A percentile compares a stretch with the other conserved stretches of the same genome.
These are phyloP conservation scores for Sprattus sprattus DNA, from an alignment of 2,113 vertebrate species.

Conservation along the genomic window DNA sequence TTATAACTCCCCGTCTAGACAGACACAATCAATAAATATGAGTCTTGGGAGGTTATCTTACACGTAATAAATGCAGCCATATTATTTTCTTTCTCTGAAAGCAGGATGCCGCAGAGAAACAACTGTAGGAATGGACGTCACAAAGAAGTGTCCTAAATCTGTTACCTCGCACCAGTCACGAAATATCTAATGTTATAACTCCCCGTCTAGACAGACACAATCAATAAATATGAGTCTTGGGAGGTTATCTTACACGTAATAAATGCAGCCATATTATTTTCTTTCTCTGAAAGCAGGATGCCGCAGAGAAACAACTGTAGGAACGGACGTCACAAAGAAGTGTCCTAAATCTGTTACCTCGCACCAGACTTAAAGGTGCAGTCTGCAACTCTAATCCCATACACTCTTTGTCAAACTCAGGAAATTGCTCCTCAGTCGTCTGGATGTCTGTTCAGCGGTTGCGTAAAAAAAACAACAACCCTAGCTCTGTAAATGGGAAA, in stretches of 20 bases:
- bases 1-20: not conserved
- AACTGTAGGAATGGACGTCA: not conserved
- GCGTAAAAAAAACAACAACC: too few relatives aligned
- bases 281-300: not conserved
- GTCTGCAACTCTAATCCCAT: too few relatives aligned
- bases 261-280: not conserved
- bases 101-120: not conserved
- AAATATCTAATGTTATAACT: not conserved
- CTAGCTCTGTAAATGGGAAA: too few relatives aligned
- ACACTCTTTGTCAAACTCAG: too few relatives aligned
- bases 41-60: not conserved
- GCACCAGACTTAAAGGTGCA: too few relatives aligned
- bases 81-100: not conserved
- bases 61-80: not conserved
- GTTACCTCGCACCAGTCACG: too few relatives aligned
- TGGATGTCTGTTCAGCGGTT: too few relatives aligned
- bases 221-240: not conserved
- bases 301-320: not conserved
- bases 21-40: not conserved
- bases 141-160: too few relatives aligned
- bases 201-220: conserved; percentile 3
- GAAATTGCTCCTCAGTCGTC: too few relatives aligned
- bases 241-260: not conserved
- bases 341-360: too few relatives aligned
- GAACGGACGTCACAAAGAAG: too few relatives aligned